Evolutionary conservation across 2,888 invertebrate genomes (phyloP).

Genomic region (Eretmocerus hayati): DNA sequence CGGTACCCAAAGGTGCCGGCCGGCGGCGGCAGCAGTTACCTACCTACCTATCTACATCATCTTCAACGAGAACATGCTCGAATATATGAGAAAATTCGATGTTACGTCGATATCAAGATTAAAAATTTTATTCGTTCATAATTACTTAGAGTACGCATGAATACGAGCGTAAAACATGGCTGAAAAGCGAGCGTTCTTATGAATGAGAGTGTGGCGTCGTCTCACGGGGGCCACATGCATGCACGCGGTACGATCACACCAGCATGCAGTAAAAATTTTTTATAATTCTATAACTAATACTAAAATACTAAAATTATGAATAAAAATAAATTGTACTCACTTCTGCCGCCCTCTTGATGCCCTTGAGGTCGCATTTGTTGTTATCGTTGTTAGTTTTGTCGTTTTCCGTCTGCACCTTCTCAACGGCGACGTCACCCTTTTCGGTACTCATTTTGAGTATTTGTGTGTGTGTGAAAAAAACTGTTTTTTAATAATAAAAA

Average conservation of each 20-base stretch:
- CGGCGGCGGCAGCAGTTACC: constrained; percentile 30
- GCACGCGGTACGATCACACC: too few species aligned
- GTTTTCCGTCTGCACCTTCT: constrained; percentile 71
- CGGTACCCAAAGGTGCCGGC: constrained; percentile 45
- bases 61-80: too few species aligned
- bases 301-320: too few species aligned
- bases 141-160: too few species aligned
- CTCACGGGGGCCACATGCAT: constrained; percentile 16
- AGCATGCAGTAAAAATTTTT: too few species aligned
- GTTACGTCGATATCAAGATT: too few species aligned
- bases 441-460: constrained; percentile 64
- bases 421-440: constrained; percentile 80
- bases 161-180: too few species aligned
- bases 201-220: constrained; percentile 28
- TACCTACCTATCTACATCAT: too few species aligned
- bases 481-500: too few species aligned
- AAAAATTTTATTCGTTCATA: too few species aligned
- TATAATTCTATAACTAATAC: too few species aligned
- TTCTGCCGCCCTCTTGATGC: constrained; percentile 82
- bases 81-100: too few species aligned
- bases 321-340: constrained; percentile 52
- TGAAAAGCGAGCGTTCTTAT: constrained; percentile 25
- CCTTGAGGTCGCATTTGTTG: constrained; percentile 71
- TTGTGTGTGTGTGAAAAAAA: constrained; percentile 15
- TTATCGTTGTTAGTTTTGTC: constrained; percentile 34